Evolutionary conservation across 2,797 vertebrate species (phyloP).

Genomic region (Karalla daura): DNA sequence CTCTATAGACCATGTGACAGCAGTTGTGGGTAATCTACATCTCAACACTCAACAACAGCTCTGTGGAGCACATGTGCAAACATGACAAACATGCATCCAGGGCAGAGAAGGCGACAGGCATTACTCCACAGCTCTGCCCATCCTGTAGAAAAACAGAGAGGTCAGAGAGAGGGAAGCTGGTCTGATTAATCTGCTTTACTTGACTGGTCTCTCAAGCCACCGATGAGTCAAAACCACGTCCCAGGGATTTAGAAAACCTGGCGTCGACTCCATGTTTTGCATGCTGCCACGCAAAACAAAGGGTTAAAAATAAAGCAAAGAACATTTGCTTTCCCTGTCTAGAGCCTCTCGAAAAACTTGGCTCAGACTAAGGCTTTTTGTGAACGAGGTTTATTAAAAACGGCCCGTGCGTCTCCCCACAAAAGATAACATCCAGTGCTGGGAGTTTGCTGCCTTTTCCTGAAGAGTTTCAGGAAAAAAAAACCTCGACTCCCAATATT

Average conservation of each 20-base stretch:
- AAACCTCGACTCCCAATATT: neutral
- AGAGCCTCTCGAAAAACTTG: neutral
- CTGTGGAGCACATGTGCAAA: neutral
- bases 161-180: neutral
- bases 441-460: constrained; percentile 4
- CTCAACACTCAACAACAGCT: neutral
- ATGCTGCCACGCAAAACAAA: neutral
- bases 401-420: neutral
- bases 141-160: neutral
- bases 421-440: constrained; percentile 11
- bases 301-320: neutral
- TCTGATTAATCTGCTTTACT: neutral
- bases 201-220: neutral
- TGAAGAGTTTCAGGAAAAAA: neutral
- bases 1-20: neutral
- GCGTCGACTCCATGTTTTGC: no score
- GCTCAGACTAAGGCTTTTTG: neutral
- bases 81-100: neutral
- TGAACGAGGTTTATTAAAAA: constrained; percentile 13
- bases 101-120: no score
- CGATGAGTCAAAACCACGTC: neutral
- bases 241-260: neutral
- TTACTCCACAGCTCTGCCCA: no score
- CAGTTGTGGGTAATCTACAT: neutral
- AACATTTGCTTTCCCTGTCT: neutral